These are phyloP conservation scores for Myoxocephalus aenaeus DNA, from an alignment of 2,797 vertebrate species.

Conservation along the genomic window DNA sequence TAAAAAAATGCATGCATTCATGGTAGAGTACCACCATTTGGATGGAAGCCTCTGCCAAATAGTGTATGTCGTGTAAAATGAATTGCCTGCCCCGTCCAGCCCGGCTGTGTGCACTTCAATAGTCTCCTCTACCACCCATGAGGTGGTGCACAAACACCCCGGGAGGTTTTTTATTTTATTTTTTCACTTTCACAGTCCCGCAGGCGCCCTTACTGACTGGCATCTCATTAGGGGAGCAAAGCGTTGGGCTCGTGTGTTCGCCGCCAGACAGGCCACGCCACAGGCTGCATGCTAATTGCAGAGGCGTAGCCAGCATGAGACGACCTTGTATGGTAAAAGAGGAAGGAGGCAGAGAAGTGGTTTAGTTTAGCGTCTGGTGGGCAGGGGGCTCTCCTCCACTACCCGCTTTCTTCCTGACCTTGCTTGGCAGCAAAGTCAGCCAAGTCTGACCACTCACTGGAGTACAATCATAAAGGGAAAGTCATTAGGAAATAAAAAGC, in stretches of 20 bases:
- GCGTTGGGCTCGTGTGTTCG: constrained; percentile 52
- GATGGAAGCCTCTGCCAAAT: constrained; percentile 44
- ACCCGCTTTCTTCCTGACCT: constrained; percentile 66
- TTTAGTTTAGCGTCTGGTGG: constrained; percentile 65
- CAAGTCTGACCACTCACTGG: constrained; percentile 61
- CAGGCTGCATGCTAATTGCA: constrained; percentile 83
- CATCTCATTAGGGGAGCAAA: constrained; percentile 79
- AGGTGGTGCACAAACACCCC: constrained; percentile 57
- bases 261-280: constrained; percentile 79
- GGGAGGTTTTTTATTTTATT: constrained; percentile 33
- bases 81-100: constrained; percentile 28
- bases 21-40: constrained; percentile 12
- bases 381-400: constrained; percentile 55
- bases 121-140: constrained; percentile 58
- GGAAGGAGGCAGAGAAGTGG: constrained; percentile 57
- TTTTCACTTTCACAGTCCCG: constrained; percentile 52
- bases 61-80: constrained; percentile 57
- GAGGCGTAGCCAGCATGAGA: constrained; percentile 74
- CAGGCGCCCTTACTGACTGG: constrained; percentile 72
- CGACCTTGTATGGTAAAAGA: constrained; percentile 72
- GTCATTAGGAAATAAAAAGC: constrained; percentile 57
- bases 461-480: constrained; percentile 42
- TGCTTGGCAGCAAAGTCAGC: constrained; percentile 66
- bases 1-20: constrained; percentile 28
- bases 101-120: constrained; percentile 47